These are phyloP conservation scores for Drosophila bocki DNA, from an alignment of 1,140 invertebrate genomes.

Conservation along the genomic window DNA sequence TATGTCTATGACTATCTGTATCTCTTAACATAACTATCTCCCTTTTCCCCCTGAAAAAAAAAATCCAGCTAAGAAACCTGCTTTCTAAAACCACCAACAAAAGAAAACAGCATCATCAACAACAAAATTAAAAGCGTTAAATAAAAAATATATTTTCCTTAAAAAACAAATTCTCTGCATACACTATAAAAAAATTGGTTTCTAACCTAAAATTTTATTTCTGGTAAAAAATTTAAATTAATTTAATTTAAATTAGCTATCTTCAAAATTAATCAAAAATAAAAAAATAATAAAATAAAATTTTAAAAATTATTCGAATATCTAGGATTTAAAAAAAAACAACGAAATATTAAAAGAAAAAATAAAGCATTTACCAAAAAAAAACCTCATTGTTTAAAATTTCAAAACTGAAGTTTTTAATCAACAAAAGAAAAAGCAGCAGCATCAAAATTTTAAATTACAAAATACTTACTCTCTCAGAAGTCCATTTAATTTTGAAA, in stretches of 20 bases:
- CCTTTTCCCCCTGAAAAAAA: conserved; percentile 13
- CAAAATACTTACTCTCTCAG: neutral
- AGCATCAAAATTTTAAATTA: neutral
- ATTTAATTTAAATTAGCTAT: too few relatives aligned
- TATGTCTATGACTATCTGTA: conserved; percentile 43
- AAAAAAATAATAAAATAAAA: neutral
- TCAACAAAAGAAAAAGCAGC: neutral
- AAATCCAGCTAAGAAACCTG: conserved; percentile 41
- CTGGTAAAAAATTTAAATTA: too few relatives aligned
- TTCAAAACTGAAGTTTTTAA: too few relatives aligned
- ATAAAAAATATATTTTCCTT: neutral
- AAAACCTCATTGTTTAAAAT: neutral
- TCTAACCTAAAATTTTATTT: too few relatives aligned
- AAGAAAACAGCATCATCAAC: conserved; percentile 33
- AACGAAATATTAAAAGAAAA: neutral
- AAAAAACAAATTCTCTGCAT: neutral
- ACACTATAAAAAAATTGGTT: neutral
- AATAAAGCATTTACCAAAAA: neutral
- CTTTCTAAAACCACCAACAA: conserved; percentile 33
- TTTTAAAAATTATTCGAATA: neutral
- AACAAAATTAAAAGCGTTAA: conserved; percentile 23
- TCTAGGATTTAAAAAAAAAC: neutral
- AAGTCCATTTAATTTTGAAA: conserved; percentile 13
- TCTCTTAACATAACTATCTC: conserved; percentile 49
- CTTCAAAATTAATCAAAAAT: neutral